Evolutionary conservation across 1,140 invertebrate species (phyloP).

Genomic region (Heliothis subflexa): DNA sequence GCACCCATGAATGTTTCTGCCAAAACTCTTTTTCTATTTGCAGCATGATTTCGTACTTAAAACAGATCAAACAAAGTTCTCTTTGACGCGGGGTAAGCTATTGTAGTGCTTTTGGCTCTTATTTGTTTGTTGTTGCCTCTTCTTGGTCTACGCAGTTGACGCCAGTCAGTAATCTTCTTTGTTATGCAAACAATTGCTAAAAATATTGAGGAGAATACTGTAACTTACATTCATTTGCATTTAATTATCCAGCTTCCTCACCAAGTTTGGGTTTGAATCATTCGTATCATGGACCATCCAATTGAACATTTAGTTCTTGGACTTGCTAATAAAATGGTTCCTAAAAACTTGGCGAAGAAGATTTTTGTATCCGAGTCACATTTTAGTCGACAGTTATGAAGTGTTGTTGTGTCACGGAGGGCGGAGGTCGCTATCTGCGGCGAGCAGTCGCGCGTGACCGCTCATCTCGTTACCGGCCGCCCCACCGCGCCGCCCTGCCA

Average conservation of each 20-base stretch:
- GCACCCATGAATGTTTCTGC: conserved; percentile 22
- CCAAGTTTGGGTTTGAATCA: too few relatives aligned
- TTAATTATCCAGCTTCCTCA: background rate
- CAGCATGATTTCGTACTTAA: conserved; percentile 51
- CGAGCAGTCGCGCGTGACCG: conserved; percentile 72
- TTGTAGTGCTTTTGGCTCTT: conserved; percentile 4
- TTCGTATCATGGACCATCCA: too few relatives aligned
- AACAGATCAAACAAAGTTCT: conserved; percentile 18
- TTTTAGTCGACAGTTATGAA: conserved; percentile 54
- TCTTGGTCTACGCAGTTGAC: background rate
- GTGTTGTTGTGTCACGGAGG: conserved; percentile 49
- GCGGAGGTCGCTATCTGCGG: conserved; percentile 63
- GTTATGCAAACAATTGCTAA: background rate
- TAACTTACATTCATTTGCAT: background rate
- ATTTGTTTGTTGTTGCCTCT: background rate
- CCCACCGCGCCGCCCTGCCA: background rate
- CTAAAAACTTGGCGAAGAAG: background rate
- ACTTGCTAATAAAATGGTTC: background rate
- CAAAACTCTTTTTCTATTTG: conserved; percentile 31
- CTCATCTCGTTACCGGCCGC: conserved; percentile 73
- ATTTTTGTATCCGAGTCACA: conserved; percentile 46
- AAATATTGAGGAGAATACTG: background rate
- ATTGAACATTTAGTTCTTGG: too few relatives aligned
- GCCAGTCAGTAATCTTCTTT: background rate
- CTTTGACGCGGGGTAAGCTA: background rate